phyloP scores from a whole-genome alignment of 2,113 vertebrate species.

The Nothocercus nigrocapillus region DNA sequence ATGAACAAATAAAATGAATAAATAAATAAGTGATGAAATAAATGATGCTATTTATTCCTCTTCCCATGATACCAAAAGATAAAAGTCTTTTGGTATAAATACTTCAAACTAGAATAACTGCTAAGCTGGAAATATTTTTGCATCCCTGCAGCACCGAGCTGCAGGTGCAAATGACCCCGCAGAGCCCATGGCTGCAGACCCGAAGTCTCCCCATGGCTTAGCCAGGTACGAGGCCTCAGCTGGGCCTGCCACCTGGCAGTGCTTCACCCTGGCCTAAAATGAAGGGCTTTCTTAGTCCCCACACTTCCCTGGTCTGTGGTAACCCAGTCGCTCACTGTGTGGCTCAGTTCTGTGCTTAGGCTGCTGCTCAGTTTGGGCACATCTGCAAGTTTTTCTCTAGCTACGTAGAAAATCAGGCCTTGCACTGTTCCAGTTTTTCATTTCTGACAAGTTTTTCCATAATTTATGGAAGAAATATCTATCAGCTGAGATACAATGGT shows the following conservation, averaged over 20 bases:
- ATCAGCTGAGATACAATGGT: not conserved
- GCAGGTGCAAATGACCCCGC: not conserved
- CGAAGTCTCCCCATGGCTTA: not conserved
- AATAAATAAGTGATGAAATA: not conserved
- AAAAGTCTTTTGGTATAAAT: not conserved
- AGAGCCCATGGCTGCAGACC: not conserved
- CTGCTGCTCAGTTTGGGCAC: not conserved
- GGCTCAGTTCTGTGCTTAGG: not conserved
- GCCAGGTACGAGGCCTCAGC: not conserved
- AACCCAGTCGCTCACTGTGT: not conserved
- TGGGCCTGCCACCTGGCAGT: not conserved
- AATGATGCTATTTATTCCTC: not conserved
- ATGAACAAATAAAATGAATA: not conserved
- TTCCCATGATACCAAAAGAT: not conserved
- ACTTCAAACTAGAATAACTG: not conserved
- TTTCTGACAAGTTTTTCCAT: not conserved
- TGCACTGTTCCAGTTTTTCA: not conserved
- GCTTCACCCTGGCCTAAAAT: not conserved
- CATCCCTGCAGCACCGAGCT: not conserved
- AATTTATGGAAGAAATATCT: not conserved
- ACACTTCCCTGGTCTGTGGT: accelerated
- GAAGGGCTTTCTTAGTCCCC: not conserved
- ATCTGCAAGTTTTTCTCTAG: not conserved
- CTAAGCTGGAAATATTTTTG: not conserved
- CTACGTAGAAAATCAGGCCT: not conserved